phyloP scores from a whole-genome alignment of 2,888 invertebrate species.

The Drosophila pseudotalamancana region DNA sequence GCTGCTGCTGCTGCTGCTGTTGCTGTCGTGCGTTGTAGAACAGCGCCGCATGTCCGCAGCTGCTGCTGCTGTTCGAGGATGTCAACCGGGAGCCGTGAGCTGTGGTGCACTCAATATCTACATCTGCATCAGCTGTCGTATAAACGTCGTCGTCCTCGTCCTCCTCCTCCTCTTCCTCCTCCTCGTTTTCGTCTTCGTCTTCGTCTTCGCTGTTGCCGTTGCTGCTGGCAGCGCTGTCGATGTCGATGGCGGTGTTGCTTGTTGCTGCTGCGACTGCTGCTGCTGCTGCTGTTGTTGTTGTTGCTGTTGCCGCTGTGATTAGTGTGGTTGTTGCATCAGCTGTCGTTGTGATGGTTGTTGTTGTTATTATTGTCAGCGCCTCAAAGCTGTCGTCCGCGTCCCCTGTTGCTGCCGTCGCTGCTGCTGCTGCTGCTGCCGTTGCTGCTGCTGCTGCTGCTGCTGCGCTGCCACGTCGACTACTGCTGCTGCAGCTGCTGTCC shows the following conservation, averaged over 20 bases:
- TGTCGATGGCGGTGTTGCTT: conserved; percentile 4
- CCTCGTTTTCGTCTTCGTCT: conserved; percentile 1
- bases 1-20: conserved; percentile 35
- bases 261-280: conserved; percentile 9
- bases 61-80: conserved; percentile 34
- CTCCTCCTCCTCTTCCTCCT: background rate
- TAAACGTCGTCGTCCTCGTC: conserved; percentile 19
- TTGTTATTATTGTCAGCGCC: conserved; percentile 69
- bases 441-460: conserved; percentile 57
- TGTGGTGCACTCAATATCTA: conserved; percentile 39
- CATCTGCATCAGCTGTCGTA: conserved; percentile 28
- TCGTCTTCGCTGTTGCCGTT: conserved; percentile 12
- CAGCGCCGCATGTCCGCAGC: conserved; percentile 44
- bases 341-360: conserved; percentile 66
- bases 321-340: conserved; percentile 35
- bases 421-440: conserved; percentile 27
- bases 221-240: conserved; percentile 7
- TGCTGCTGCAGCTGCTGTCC: conserved; percentile 83
- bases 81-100: conserved; percentile 36
- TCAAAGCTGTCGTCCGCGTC: conserved; percentile 51
- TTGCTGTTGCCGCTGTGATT: conserved; percentile 7
- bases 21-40: conserved; percentile 11
- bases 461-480: conserved; percentile 79
- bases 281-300: conserved; percentile 7
- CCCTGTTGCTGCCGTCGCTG: conserved; percentile 27